Percentiles rank a stretch among this genome's conserved stretches.
These are phyloP conservation scores for Drosophila trichaetosa DNA, from an alignment of 2,888 invertebrate genomes.

Conservation along the genomic window DNA sequence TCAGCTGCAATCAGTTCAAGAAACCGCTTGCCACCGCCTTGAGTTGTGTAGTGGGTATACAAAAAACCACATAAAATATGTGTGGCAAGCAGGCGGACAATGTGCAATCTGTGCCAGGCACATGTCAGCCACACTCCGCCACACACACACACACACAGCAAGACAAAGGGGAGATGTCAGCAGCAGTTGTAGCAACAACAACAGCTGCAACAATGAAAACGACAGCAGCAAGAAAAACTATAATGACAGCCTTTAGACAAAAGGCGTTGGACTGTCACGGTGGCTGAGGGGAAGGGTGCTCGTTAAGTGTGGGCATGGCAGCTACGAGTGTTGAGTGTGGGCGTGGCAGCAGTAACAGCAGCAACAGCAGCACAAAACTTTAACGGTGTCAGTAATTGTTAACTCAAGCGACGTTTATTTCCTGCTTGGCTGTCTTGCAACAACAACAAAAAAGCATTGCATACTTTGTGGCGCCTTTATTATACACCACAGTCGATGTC, in stretches of 20 bases:
- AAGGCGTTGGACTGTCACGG: slow-evolving; percentile 25
- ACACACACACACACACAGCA: slow-evolving; percentile 7
- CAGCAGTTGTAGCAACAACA: slow-evolving; percentile 34
- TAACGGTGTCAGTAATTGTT: slow-evolving; percentile 83
- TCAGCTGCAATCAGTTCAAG: neutral
- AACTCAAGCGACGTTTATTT: slow-evolving; percentile 79
- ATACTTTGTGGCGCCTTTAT: slow-evolving; percentile 74
- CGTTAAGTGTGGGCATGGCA: slow-evolving; percentile 18
- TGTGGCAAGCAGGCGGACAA: slow-evolving; percentile 63
- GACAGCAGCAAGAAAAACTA: slow-evolving; percentile 55
- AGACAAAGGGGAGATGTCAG: slow-evolving; percentile 54
- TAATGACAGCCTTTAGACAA: slow-evolving; percentile 67
- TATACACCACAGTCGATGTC: slow-evolving; percentile 50
- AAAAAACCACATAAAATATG: slow-evolving; percentile 47
- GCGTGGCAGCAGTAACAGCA: slow-evolving; percentile 25
- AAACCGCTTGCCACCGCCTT: slow-evolving; percentile 10
- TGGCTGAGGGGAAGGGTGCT: neutral
- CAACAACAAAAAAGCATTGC: slow-evolving; percentile 51
- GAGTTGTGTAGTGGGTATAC: slow-evolving; percentile 24
- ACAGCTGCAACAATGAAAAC: slow-evolving; percentile 48
- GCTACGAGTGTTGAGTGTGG: slow-evolving; percentile 20
- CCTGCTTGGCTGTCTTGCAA: slow-evolving; percentile 49
- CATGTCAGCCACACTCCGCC: slow-evolving; percentile 61
- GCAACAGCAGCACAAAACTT: slow-evolving; percentile 57
- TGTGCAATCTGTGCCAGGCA: slow-evolving; percentile 78